phyloP scores from a whole-genome alignment of 2,113 vertebrate genomes.

The Monopterus albus region DNA sequence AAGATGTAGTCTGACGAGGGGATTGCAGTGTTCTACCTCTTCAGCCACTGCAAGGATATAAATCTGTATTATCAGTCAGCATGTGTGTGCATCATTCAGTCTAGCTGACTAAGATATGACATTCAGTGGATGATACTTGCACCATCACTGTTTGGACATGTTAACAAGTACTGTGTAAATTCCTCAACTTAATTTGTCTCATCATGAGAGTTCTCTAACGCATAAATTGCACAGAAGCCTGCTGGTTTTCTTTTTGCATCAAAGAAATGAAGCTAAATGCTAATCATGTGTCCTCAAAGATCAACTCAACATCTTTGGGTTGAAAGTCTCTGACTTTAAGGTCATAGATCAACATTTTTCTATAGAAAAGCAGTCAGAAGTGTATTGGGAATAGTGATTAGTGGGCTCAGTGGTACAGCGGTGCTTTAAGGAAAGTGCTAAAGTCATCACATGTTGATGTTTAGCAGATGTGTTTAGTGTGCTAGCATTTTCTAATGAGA shows the following conservation, averaged over 20 bases:
- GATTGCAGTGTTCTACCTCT: background rate
- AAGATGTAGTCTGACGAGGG: slow-evolving; percentile 7
- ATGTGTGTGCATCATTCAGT: background rate
- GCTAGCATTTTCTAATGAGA: no score
- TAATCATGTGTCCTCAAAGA: background rate
- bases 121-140: background rate
- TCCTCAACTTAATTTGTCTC: background rate
- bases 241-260: background rate
- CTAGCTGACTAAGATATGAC: background rate
- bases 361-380: background rate
- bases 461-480: no score
- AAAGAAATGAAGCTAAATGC: background rate
- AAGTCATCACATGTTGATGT: no score
- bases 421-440: no score
- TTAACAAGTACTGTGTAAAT: background rate
- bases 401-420: no score
- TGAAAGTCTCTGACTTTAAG: background rate
- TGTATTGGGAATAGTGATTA: background rate
- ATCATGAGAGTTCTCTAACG: background rate
- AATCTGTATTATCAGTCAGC: slow-evolving; percentile 7
- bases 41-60: background rate
- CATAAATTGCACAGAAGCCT: background rate
- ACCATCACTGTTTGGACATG: background rate
- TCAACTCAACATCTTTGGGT: background rate
- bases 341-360: background rate